Conservation (phyloP, 2,797 vertebrate species). For the Cyprinella venusta region DNA sequence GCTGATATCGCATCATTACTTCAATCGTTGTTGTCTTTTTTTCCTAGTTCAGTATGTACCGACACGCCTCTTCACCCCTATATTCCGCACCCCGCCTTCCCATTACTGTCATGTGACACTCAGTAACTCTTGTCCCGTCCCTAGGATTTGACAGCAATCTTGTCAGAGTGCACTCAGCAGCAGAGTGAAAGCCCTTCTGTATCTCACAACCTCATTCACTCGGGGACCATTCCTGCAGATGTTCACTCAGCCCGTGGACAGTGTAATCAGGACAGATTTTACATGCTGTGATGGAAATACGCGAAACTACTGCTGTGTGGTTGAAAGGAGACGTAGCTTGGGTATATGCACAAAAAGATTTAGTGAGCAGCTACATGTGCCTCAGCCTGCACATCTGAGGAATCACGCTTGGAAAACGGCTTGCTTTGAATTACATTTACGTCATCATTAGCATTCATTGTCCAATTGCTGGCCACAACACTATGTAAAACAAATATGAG, state of each 20-base stretch:
- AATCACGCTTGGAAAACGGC: neutral
- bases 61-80: neutral
- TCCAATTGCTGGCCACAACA: neutral
- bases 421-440: neutral
- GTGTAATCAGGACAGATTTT: conserved; percentile 46
- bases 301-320: conserved; percentile 33
- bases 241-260: conserved; percentile 29
- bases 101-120: conserved; percentile 38
- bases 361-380: conserved; percentile 22
- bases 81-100: conserved; percentile 16
- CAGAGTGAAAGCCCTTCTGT: conserved; percentile 32
- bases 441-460: conserved; percentile 8
- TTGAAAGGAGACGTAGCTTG: conserved; percentile 16
- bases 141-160: conserved; percentile 42
- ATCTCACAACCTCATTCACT: conserved; percentile 41
- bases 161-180: conserved; percentile 31
- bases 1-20: neutral
- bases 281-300: conserved; percentile 37
- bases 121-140: conserved; percentile 37
- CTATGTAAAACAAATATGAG: neutral
- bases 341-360: conserved; percentile 33
- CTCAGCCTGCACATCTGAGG: conserved; percentile 12
- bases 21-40: neutral
- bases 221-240: conserved; percentile 25
- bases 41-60: neutral